A percentile compares a stretch with the other conserved stretches of the same genome.
Evolutionary conservation across 2,888 invertebrate genomes (phyloP).

Genomic region (Lycocerus yunnanus): DNA sequence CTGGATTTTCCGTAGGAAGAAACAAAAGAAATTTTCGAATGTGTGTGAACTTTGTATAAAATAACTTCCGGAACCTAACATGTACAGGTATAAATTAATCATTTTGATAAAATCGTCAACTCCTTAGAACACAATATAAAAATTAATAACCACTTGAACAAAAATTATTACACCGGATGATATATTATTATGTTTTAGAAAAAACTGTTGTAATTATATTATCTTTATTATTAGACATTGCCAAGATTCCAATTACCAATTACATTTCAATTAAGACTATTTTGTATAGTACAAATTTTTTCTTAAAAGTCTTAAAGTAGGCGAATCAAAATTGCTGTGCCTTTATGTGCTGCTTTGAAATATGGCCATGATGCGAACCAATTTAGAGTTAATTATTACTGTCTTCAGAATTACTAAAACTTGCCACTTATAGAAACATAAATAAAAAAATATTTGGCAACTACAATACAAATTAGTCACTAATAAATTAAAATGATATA

Average conservation of each 20-base stretch:
- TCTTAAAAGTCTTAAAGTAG: too few species aligned
- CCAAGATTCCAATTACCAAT: background rate
- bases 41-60: background rate
- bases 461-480: background rate
- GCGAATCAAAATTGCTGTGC: too few species aligned
- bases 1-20: background rate
- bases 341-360: too few species aligned
- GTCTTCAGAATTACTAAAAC: background rate
- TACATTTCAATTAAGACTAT: too few species aligned
- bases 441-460: background rate
- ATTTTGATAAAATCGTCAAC: background rate
- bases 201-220: too few species aligned
- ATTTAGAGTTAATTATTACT: background rate
- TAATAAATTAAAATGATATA: too few species aligned
- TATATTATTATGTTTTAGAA: too few species aligned
- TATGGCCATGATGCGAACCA: background rate
- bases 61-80: background rate
- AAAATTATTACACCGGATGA: background rate
- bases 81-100: background rate
- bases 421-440: background rate
- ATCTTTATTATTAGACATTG: background rate
- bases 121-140: background rate
- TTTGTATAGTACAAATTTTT: too few species aligned
- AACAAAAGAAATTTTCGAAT: background rate
- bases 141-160: background rate